Percentiles rank a stretch among this genome's conserved stretches.
These are phyloP conservation scores for Ochlodes sylvanus DNA, from an alignment of 2,888 invertebrate genomes.

Conservation along the genomic window DNA sequence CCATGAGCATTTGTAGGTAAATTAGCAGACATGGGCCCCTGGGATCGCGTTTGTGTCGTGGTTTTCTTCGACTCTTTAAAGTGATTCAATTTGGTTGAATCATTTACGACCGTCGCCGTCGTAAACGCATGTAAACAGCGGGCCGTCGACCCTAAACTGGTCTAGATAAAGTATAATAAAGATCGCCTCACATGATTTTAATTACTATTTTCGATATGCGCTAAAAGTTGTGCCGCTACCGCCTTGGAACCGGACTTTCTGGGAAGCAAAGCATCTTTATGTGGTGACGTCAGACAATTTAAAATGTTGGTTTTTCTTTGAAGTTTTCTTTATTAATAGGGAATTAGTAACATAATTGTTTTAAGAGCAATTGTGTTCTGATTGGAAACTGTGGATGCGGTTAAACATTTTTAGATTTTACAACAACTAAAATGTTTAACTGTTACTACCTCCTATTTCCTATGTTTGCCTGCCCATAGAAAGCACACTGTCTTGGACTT, in stretches of 20 bases:
- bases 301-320: slow-evolving; percentile 2
- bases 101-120: not conserved
- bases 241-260: slow-evolving; percentile 46
- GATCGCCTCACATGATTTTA: slow-evolving; percentile 65
- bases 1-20: too few species aligned
- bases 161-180: slow-evolving; percentile 60
- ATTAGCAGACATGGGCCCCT: too few species aligned
- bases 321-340: not conserved
- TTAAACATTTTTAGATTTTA: too few species aligned
- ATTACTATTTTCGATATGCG: slow-evolving; percentile 65
- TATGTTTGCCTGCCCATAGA: too few species aligned
- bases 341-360: too few species aligned
- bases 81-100: not conserved
- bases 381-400: too few species aligned
- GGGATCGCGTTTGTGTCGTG: too few species aligned
- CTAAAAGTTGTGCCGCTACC: slow-evolving; percentile 50
- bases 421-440: too few species aligned
- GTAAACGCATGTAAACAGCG: slow-evolving; percentile 52
- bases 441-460: too few species aligned
- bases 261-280: slow-evolving; percentile 45
- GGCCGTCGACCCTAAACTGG: slow-evolving; percentile 40
- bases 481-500: too few species aligned
- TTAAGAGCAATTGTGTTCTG: too few species aligned
- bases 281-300: not conserved
- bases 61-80: not conserved